Base-by-base conservation (phyloP, 37 sponge, comb jelly and placozoan species). In the Amphimedon queenslandica region DNA sequence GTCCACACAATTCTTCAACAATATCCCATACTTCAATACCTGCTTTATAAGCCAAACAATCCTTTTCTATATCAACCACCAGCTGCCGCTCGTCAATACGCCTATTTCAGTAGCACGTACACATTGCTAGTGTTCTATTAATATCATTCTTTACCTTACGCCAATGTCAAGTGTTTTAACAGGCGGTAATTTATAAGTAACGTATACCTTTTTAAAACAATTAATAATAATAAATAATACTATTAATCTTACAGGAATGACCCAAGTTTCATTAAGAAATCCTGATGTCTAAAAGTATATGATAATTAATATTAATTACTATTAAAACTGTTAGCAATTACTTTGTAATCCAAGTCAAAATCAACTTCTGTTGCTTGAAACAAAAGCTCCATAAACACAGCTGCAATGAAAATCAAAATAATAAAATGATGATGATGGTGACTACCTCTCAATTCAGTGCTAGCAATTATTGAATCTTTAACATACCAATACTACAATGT, bases 201-300 rank as follows among this genome's bases (percentile, higher is more conserved):
- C 36, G 43, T 53, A 80, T 33, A 76, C 39, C 81, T 80, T 29
- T n/a, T 11, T 21, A 55, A 13, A 53, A 28, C 11, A 47, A 33
- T 8, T 33, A 56, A 60, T 60, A n/a, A 60, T 25, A 25, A n/a
- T 60, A 25, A 25, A 25, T n/a, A 25, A 60, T n/a, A 60, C 8
- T 18, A 11, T 25, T n/a, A 5, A n/a, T 2, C 84, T 78, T 38
- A 85, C 79, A 23, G 90, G 90, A 10, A 90, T 72, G 25, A 81
- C 55, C 90, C 90, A 90, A 0, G 78, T 90, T 69, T 90, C 85
- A 40, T 90, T 82, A 42, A 90, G 81, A 53, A 90, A 90, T 35
- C 79, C 73, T n/a, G 86, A 80, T 31, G 71, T 71, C 29, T 79
- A 56, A 2, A 79, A 2, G 0, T 47, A 58, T n/a, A n/a, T n/a